Conservation (phyloP, 2,888 invertebrate genomes). For the Apamea sordens region DNA sequence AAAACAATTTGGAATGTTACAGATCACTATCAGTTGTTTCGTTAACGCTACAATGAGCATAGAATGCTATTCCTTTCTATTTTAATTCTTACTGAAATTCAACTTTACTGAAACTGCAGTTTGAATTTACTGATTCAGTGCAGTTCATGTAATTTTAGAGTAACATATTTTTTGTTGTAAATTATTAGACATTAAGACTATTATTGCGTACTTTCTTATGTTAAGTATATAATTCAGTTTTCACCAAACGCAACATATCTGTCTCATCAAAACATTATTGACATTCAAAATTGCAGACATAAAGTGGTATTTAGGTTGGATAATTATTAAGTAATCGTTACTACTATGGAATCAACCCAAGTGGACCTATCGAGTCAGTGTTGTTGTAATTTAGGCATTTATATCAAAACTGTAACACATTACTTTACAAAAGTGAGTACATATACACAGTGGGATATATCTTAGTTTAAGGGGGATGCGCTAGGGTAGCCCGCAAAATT, state of each 20-base stretch:
- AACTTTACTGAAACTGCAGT: neutral
- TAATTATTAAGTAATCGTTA: conserved; percentile 11
- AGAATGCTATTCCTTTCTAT: conserved; percentile 52
- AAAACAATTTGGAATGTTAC: conserved; percentile 25
- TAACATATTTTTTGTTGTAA: neutral
- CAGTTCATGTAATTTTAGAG: neutral
- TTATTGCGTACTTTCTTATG: neutral
- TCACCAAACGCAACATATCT: neutral
- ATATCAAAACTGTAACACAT: neutral
- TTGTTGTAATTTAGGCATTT: conserved; percentile 9
- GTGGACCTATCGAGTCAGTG: no score
- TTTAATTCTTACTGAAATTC: conserved; percentile 35
- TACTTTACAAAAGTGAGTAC: neutral
- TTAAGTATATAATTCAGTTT: neutral
- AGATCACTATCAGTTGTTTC: conserved; percentile 26
- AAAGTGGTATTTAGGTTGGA: neutral
- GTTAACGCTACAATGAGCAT: conserved; percentile 33
- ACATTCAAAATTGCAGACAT: neutral
- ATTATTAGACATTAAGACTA: neutral
- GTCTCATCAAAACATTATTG: neutral
- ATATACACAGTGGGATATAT: neutral
- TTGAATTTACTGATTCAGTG: conserved; percentile 10
- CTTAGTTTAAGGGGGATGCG: neutral
- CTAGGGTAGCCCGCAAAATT: neutral
- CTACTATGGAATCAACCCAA: neutral